phyloP scores from a whole-genome alignment of 2,797 vertebrate species.

The Megalops cyprinoides region DNA sequence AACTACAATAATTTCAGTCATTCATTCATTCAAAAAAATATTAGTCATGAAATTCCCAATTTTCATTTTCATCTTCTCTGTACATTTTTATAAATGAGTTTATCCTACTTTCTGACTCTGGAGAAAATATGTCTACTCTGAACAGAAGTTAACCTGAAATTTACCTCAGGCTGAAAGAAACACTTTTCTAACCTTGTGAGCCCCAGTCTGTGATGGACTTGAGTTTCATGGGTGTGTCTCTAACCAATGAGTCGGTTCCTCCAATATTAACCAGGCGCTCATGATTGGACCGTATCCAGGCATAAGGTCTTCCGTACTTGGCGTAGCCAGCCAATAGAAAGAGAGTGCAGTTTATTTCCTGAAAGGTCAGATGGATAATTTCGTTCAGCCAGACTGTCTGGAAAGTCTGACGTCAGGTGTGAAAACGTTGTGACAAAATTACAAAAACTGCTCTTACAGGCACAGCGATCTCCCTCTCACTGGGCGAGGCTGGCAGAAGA shows the following conservation, averaged over 20 bases:
- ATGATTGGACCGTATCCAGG: conserved; percentile 83
- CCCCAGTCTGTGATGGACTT: conserved; percentile 78
- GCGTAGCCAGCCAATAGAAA: conserved; percentile 79
- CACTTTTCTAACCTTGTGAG: conserved; percentile 72
- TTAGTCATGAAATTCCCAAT: not conserved
- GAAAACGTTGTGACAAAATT: not conserved
- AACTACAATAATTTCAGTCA: too few relatives aligned
- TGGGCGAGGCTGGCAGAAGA: conserved; percentile 78
- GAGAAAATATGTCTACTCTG: too few relatives aligned
- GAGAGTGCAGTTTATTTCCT: conserved; percentile 82
- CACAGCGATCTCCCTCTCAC: conserved; percentile 75
- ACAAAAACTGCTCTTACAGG: conserved; percentile 62
- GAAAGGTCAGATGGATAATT: conserved; percentile 30
- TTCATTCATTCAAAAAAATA: not conserved
- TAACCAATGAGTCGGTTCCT: conserved; percentile 73
- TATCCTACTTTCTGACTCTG: too few relatives aligned
- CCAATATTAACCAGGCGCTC: conserved; percentile 77
- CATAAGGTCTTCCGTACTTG: conserved; percentile 76
- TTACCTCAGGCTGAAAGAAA: too few relatives aligned
- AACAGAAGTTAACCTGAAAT: not conserved
- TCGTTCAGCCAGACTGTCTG: not conserved
- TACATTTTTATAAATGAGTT: too few relatives aligned
- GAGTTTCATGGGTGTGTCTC: conserved; percentile 79
- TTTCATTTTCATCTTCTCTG: too few relatives aligned
- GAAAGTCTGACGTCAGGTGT: not conserved